Conservation (phyloP, 2,888 invertebrate species). For the Apoda limacodes region DNA sequence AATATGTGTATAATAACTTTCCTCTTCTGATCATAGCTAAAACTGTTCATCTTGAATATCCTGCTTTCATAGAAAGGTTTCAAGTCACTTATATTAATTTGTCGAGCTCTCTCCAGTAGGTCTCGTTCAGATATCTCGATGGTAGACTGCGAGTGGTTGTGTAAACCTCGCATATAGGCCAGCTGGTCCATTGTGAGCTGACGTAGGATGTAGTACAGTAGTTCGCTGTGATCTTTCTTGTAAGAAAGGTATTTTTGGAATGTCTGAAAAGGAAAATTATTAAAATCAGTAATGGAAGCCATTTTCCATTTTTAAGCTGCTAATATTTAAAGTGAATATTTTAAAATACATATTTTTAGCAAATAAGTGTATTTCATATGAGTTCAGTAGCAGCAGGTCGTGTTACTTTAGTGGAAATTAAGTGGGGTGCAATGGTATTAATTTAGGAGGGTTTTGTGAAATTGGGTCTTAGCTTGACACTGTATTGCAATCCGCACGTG, state of each 20-base stretch:
- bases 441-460: too few relatives aligned
- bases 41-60: constrained; percentile 90
- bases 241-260: constrained; percentile 94
- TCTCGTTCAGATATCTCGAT: constrained; percentile 86
- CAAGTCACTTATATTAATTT: constrained; percentile 90
- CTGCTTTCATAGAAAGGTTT: constrained; percentile 92
- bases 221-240: constrained; percentile 96
- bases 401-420: too few relatives aligned
- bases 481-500: too few relatives aligned
- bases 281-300: too few relatives aligned
- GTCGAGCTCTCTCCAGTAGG: constrained; percentile 80
- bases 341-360: too few relatives aligned
- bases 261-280: too few relatives aligned
- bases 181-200: constrained; percentile 94
- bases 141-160: constrained; percentile 74
- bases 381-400: too few relatives aligned
- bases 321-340: too few relatives aligned
- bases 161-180: constrained; percentile 80
- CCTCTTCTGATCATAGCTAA: constrained; percentile 83
- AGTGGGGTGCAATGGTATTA: too few relatives aligned
- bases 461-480: too few relatives aligned
- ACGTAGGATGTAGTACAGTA: constrained; percentile 93
- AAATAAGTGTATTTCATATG: too few relatives aligned
- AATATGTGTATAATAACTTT: constrained; percentile 88
- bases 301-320: too few relatives aligned